Conservation (phyloP, 2,113 vertebrate species). For the Tachuris rubrigastra region DNA sequence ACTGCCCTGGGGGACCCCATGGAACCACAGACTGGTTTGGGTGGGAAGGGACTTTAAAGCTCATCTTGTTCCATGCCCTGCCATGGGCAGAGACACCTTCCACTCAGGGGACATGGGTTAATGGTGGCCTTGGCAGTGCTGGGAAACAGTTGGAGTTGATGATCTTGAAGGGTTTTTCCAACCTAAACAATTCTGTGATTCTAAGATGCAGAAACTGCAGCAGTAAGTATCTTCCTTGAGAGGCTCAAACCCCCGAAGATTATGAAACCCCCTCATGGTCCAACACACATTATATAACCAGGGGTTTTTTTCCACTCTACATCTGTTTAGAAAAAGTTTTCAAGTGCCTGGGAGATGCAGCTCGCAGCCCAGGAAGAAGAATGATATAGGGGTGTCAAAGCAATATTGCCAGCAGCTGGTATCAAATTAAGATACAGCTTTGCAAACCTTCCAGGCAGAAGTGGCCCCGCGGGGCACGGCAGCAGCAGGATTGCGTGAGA, state of each 20-base stretch:
- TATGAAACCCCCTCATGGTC: not conserved
- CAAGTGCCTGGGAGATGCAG: not conserved
- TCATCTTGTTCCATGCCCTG: not conserved
- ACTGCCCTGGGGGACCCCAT: not conserved
- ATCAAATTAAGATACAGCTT: not conserved
- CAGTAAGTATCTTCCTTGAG: not conserved
- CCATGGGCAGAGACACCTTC: not conserved
- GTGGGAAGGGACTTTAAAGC: not conserved
- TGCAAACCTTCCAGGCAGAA: not conserved
- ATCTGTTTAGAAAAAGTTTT: not conserved
- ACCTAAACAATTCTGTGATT: not conserved
- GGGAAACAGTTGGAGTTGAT: not conserved
- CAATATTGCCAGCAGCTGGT: not conserved
- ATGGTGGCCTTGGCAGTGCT: not conserved
- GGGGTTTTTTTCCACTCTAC: not conserved
- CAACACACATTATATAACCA: not conserved
- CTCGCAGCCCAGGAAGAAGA: not conserved
- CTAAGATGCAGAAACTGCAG: not conserved
- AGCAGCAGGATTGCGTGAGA: not conserved
- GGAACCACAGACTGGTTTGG: not conserved
- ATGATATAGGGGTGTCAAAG: not conserved
- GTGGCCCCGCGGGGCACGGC: not conserved
- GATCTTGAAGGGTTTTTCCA: not conserved
- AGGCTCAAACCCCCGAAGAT: not conserved
- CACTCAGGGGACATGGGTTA: not conserved